These are phyloP conservation scores for Numenius arquata DNA, from an alignment of 2,113 vertebrate genomes.

Conservation along the genomic window DNA sequence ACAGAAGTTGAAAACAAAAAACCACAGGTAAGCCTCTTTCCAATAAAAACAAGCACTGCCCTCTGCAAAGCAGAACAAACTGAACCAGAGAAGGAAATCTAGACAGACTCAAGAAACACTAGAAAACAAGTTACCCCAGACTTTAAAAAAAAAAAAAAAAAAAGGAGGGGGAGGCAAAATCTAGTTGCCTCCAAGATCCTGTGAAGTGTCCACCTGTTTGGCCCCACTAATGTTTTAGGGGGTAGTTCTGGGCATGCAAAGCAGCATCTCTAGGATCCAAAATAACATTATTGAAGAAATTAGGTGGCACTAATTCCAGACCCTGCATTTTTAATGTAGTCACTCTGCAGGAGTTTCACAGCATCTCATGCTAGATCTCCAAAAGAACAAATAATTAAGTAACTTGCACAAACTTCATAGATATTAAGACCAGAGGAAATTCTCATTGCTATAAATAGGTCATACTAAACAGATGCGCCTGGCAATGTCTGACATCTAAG, in stretches of 20 bases:
- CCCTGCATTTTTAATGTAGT: not conserved
- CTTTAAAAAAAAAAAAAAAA: too few relatives aligned
- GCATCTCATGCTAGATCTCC: not conserved
- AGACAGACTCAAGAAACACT: not conserved
- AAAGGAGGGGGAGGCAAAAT: fast-evolving
- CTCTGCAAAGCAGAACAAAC: not conserved
- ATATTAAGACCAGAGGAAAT: not conserved
- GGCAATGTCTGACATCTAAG: not conserved
- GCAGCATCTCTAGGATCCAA: not conserved
- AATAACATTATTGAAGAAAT: not conserved
- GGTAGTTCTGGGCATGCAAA: not conserved
- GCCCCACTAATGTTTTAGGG: not conserved
- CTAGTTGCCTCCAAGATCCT: not conserved
- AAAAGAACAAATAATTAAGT: not conserved
- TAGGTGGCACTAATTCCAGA: not conserved
- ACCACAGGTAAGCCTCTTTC: not conserved
- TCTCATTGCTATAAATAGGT: not conserved
- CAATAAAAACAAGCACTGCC: slow-evolving; percentile 4
- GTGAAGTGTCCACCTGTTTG: not conserved
- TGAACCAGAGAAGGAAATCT: not conserved
- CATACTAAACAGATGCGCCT: not conserved
- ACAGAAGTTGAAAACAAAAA: slow-evolving; percentile 34
- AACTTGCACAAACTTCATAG: not conserved
- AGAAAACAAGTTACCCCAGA: not conserved
- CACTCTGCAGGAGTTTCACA: not conserved